Conservation (phyloP, 2,113 vertebrate species). For the Holacanthus passer region DNA sequence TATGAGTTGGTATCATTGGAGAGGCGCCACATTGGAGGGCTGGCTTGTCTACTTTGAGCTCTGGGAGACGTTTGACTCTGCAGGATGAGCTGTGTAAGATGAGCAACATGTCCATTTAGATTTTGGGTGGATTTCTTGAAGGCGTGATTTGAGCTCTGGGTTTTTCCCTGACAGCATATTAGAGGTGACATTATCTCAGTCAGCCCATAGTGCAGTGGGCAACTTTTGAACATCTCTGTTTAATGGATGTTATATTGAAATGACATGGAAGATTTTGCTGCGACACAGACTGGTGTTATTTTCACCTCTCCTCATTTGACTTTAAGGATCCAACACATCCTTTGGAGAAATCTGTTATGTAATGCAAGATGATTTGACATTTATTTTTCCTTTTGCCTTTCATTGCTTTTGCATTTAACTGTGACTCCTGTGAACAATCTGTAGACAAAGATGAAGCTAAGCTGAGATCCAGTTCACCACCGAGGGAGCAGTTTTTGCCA, state of each 20-base stretch:
- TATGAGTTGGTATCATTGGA: not conserved
- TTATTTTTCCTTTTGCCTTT: not conserved
- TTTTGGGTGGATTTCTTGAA: not conserved
- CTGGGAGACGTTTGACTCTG: not conserved
- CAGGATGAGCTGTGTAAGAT: not conserved
- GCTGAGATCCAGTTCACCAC: constrained; percentile 4
- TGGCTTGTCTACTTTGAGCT: not conserved
- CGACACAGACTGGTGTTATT: not conserved
- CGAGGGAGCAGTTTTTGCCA: constrained; percentile 27
- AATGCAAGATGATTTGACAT: not conserved
- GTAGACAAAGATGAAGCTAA: not conserved
- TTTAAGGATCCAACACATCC: not conserved
- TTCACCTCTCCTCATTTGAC: not conserved
- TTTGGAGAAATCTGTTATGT: not conserved
- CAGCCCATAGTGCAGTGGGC: not conserved
- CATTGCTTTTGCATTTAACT: not conserved
- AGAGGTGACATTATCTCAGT: not conserved
- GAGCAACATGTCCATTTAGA: not conserved
- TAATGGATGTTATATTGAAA: not conserved
- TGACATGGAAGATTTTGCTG: too few relatives aligned
- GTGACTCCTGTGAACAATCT: not conserved
- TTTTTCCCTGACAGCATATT: not conserved
- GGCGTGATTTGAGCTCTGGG: not conserved
- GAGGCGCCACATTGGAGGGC: not conserved
- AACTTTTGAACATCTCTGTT: not conserved